phyloP scores from a whole-genome alignment of 37 sponge, comb jelly and placozoan genomes.

The Halisarca cf. caerulea region DNA sequence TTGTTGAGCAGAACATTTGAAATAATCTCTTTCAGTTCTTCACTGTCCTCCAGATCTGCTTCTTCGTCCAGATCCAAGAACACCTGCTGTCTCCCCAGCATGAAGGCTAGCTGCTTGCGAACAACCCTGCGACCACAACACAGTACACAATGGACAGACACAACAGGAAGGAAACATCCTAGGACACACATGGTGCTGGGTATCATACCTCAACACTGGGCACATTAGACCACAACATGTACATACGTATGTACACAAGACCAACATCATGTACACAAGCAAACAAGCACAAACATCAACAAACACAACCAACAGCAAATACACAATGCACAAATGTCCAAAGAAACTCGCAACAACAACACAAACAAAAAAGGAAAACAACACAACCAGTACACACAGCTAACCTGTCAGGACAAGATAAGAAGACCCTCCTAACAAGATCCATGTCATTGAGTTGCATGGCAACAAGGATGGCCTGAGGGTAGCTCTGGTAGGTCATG shows the following conservation, averaged over 20 bases:
- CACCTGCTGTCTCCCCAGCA: slow-evolving; percentile 95
- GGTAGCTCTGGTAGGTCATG: slow-evolving; percentile 70
- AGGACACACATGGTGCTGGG: no score
- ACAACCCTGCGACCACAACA: slow-evolving; percentile 50
- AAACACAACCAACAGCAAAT: no score
- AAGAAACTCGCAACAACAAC: neutral
- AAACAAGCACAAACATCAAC: no score
- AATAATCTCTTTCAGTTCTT: slow-evolving; percentile 91
- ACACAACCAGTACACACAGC: neutral
- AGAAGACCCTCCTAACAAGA: slow-evolving; percentile 73
- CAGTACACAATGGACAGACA: no score
- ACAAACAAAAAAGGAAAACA: neutral
- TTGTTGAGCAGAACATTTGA: slow-evolving; percentile 90
- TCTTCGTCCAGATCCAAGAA: slow-evolving; percentile 87
- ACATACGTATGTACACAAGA: no score
- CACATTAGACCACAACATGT: no score
- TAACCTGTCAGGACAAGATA: slow-evolving; percentile 69
- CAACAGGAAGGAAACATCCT: no score
- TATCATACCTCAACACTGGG: no score
- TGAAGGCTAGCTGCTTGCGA: slow-evolving; percentile 96
- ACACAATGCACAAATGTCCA: no score
- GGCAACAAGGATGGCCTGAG: slow-evolving; percentile 87
- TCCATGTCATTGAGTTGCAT: slow-evolving; percentile 85
- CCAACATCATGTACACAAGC: no score
- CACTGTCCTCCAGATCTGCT: slow-evolving; percentile 59